phyloP scores from a whole-genome alignment of 2,113 vertebrate species.

The Forbesichthys papilliferus region DNA sequence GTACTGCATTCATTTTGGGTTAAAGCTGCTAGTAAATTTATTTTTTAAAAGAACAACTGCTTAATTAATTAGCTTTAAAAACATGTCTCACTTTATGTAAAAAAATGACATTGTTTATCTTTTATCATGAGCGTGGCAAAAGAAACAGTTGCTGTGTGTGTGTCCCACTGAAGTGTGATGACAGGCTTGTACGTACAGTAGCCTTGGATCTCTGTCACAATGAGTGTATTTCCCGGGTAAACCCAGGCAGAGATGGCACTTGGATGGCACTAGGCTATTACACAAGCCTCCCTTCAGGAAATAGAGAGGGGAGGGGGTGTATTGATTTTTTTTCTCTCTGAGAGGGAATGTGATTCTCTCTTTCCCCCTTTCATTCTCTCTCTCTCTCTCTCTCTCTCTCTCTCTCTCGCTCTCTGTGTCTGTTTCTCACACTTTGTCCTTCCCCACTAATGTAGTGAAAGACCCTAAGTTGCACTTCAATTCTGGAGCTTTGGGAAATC shows the following conservation, averaged over 20 bases:
- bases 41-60: too few species aligned
- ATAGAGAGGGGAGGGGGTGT: constrained; percentile 58
- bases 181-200: too few species aligned
- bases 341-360: constrained; percentile 59
- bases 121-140: constrained; percentile 48
- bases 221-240: constrained; percentile 49
- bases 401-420: constrained; percentile 21
- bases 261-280: constrained; percentile 60
- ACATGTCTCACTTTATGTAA: too few species aligned
- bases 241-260: constrained; percentile 44
- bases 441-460: neutral
- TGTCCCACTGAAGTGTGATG: constrained; percentile 12
- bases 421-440: constrained; percentile 28
- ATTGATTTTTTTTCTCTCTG: constrained; percentile 66
- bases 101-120: constrained; percentile 5
- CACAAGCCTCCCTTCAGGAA: constrained; percentile 61
- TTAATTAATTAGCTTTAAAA: too few species aligned
- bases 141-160: constrained; percentile 59
- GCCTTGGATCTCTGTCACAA: neutral
- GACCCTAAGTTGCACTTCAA: neutral
- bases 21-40: too few species aligned
- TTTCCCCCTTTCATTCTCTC: constrained; percentile 32
- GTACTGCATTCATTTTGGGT: too few species aligned
- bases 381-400: constrained; percentile 13
- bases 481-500: neutral